A percentile compares a stretch with the other conserved stretches of the same genome.
Conservation (phyloP, 2,797 vertebrate species). For the Clarias fuscus region DNA sequence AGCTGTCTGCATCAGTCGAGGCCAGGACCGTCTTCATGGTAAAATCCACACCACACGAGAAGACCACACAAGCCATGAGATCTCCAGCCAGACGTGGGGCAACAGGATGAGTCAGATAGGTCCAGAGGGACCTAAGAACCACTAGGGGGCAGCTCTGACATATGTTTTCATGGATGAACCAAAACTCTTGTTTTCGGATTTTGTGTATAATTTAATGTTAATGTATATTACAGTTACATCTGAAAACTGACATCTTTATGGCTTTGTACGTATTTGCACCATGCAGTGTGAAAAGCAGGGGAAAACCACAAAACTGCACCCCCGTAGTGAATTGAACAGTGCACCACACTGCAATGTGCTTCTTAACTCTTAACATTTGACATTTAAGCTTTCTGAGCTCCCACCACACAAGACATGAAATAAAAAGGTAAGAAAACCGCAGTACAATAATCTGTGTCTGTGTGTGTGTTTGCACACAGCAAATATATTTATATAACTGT, state of each 20-base stretch:
- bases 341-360: neutral
- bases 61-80: too few relatives aligned
- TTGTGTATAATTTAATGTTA: neutral
- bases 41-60: too few relatives aligned
- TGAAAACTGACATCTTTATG: neutral
- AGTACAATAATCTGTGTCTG: neutral
- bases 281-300: slow-evolving; percentile 26
- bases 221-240: neutral
- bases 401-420: slow-evolving; percentile 1
- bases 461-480: neutral
- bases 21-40: too few relatives aligned
- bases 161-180: neutral
- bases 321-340: slow-evolving; percentile 12
- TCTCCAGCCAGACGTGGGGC: too few relatives aligned
- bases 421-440: slow-evolving; percentile 8
- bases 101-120: too few relatives aligned
- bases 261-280: slow-evolving; percentile 1
- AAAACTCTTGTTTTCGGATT: neutral
- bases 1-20: too few relatives aligned
- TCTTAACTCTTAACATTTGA: slow-evolving; percentile 2
- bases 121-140: neutral
- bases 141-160: slow-evolving; percentile 36
- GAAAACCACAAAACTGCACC: slow-evolving; percentile 42
- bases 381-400: slow-evolving; percentile 18
- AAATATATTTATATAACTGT: neutral